These are phyloP conservation scores for Tethya wilhelma DNA, from an alignment of 37 sponge, comb jelly and placozoan species.

Conservation along the genomic window DNA sequence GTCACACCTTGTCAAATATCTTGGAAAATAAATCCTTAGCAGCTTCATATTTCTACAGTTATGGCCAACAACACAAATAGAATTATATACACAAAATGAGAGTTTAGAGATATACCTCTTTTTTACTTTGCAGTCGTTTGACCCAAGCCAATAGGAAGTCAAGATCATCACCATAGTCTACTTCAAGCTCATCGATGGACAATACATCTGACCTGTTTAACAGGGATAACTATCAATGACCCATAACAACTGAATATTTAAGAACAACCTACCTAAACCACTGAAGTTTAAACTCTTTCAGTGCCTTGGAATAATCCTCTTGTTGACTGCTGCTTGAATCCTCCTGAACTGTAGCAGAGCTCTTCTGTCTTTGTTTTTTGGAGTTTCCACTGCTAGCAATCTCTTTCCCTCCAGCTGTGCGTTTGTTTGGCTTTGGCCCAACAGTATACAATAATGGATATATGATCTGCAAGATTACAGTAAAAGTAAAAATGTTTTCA, in stretches of 20 bases:
- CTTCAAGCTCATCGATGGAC: slow-evolving; percentile 28
- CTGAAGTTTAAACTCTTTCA: slow-evolving; percentile 63
- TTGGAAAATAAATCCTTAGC: too few species aligned
- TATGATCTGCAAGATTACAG: slow-evolving; percentile 28
- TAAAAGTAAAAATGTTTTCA: neutral
- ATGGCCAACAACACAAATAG: neutral
- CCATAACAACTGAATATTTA: too few species aligned
- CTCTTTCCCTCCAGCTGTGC: neutral
- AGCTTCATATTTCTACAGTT: too few species aligned
- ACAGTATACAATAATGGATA: slow-evolving; percentile 61
- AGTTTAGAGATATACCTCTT: neutral
- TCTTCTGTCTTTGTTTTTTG: neutral
- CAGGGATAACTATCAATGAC: too few species aligned
- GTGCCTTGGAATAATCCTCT: slow-evolving; percentile 32
- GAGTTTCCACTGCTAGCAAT: neutral
- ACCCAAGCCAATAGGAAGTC: slow-evolving; percentile 61
- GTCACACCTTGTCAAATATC: too few species aligned
- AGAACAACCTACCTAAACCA: slow-evolving; percentile 54
- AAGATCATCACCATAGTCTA: slow-evolving; percentile 35
- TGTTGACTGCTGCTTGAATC: neutral
- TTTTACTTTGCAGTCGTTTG: neutral
- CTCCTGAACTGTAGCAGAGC: neutral
- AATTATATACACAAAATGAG: neutral
- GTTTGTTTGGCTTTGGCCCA: slow-evolving; percentile 38
- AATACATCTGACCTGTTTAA: slow-evolving; percentile 41